Base-by-base conservation (phyloP, 2,888 invertebrate genomes). In the Zele albiditarsus region DNA sequence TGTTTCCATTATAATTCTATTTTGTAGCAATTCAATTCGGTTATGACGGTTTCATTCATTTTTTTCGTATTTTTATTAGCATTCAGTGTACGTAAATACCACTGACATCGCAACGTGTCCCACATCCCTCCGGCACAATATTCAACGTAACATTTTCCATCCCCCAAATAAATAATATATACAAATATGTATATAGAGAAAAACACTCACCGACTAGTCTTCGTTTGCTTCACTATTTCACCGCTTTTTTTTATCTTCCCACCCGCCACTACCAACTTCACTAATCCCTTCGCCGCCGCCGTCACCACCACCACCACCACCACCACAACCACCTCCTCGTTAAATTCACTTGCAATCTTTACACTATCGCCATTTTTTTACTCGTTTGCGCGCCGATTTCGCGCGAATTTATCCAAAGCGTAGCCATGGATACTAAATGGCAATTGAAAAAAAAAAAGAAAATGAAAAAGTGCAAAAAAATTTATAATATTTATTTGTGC, bases 371-470 rank as follows among this genome's bases (percentile, higher is more conserved):
- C 53, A 53, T 75, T 77, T 69, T 79, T 71, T 53, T 72, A 72
- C 67, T 69, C 31, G 62, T 49, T 70, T 25, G 62, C 66, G 67
- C 67, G 71, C 75, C 67, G 66, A 67, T 75, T 75, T 68, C 71
- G 58, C 68, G 72, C 71, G 65, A 75, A 66, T 76, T 76, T 58
- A 76, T 77, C 76, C 77, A 74, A 76, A 72, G 75, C 74, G 75
- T 77, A 71, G 75, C 71, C 78, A 80, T 79, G 78, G 75, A 78
- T 75, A 75, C 65, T 74, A 69, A 53, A 20, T 53, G 2, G 4
- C 8, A 5, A 20, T 10, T 20, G 6, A 53, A 46, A 14, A 46
- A n/a, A 46, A 3, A 16, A n/a, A 46, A 46, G 4, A 46, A 46
- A 4, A n/a, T 4, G 1, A 46, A 46, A 33, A 33, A 33, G 33